Conservation (phyloP, 2,888 invertebrate genomes). For the Chaitophorus viminalis region DNA sequence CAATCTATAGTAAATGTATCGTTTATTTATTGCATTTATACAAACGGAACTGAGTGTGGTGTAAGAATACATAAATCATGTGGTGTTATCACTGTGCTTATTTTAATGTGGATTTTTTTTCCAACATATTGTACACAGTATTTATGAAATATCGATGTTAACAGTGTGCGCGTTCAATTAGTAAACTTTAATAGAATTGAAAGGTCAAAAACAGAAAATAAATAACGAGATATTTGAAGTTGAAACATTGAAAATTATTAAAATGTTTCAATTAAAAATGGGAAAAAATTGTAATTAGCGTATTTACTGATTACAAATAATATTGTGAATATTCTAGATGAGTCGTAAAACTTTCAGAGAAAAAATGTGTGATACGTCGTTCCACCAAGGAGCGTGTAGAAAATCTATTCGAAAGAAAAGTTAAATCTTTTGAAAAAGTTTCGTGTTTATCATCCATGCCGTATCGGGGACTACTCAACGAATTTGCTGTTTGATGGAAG, state of each 20-base stretch:
- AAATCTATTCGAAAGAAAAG: background rate
- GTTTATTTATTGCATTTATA: too few species aligned
- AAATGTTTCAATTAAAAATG: background rate
- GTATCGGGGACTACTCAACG: background rate
- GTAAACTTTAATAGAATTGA: background rate
- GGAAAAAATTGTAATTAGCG: background rate
- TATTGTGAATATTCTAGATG: background rate
- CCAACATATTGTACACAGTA: background rate
- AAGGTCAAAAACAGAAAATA: background rate
- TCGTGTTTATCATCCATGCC: background rate
- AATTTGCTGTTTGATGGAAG: slow-evolving; percentile 1
- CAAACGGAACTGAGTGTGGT: too few species aligned
- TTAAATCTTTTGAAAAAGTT: background rate
- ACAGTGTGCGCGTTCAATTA: too few species aligned
- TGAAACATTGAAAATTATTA: background rate
- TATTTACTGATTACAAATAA: background rate
- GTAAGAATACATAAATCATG: too few species aligned
- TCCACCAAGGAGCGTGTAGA: background rate
- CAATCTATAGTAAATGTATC: too few species aligned
- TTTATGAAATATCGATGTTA: background rate
- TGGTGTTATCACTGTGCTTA: background rate
- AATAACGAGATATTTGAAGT: background rate
- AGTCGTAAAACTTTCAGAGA: background rate
- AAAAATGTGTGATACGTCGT: background rate
- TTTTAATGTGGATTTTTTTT: background rate